phyloP scores from a whole-genome alignment of 2,113 vertebrate species.

The Lonchura striata region DNA sequence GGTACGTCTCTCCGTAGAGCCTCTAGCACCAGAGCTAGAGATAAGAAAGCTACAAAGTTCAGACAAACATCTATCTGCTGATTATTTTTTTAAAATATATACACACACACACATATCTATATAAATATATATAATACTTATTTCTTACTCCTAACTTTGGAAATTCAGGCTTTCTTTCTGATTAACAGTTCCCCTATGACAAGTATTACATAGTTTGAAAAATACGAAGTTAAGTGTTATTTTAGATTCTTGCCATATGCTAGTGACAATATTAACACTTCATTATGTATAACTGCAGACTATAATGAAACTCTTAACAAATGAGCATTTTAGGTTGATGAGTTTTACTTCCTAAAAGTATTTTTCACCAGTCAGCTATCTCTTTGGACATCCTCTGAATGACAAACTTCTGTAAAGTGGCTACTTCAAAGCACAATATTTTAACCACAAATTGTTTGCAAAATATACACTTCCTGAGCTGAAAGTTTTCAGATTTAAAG shows the following conservation, averaged over 20 bases:
- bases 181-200: conserved; percentile 60
- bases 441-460: conserved; percentile 60
- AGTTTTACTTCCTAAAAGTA: conserved; percentile 32
- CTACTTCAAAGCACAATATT: conserved; percentile 74
- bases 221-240: conserved; percentile 31
- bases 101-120: background rate
- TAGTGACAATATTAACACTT: conserved; percentile 22
- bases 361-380: conserved; percentile 38
- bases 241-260: conserved; percentile 57
- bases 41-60: conserved; percentile 85
- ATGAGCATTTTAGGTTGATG: conserved; percentile 34
- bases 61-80: conserved; percentile 84
- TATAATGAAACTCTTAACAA: conserved; percentile 4
- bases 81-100: conserved; percentile 59
- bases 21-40: conserved; percentile 90
- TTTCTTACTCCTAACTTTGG: conserved; percentile 77
- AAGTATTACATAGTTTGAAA: conserved; percentile 48
- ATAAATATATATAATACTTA: conserved; percentile 53
- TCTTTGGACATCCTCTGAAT: conserved; percentile 57
- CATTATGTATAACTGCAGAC: background rate
- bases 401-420: conserved; percentile 45
- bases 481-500: conserved; percentile 66
- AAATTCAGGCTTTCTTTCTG: conserved; percentile 86
- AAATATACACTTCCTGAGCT: conserved; percentile 35
- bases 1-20: conserved; percentile 92